These are phyloP conservation scores for Dreissena rostriformis DNA, from an alignment of 1,140 invertebrate genomes.

Conservation along the genomic window DNA sequence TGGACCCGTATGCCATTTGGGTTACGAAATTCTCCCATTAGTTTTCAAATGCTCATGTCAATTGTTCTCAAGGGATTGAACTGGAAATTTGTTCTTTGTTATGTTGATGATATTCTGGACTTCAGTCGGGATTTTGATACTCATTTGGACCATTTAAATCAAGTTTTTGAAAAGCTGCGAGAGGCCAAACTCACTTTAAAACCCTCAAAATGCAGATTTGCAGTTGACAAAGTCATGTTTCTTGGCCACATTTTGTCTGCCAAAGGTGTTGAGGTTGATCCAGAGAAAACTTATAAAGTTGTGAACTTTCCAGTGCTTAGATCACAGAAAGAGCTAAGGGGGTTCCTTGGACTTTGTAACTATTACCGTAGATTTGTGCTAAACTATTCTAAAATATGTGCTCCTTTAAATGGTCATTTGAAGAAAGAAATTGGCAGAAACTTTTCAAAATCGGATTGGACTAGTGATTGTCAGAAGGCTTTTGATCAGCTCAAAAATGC, in stretches of 20 bases:
- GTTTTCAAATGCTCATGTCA: constrained; percentile 55
- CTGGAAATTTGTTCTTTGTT: constrained; percentile 54
- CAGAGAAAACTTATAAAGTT: constrained; percentile 36
- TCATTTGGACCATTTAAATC: constrained; percentile 53
- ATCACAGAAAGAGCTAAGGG: constrained; percentile 75
- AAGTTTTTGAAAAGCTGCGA: constrained; percentile 61
- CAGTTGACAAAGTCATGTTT: constrained; percentile 44
- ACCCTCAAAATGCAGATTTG: constrained; percentile 55
- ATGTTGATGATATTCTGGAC: constrained; percentile 67
- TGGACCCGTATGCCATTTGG: constrained; percentile 58
- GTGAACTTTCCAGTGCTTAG: constrained; percentile 58
- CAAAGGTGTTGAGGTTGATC: constrained; percentile 48
- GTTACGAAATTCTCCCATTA: constrained; percentile 24
- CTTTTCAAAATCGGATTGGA: constrained; percentile 43
- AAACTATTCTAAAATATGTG: constrained; percentile 74
- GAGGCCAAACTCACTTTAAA: constrained; percentile 54
- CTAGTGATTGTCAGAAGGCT: constrained; percentile 51
- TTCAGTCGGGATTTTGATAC: constrained; percentile 55
- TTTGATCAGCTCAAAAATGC: constrained; percentile 63
- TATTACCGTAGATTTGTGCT: constrained; percentile 79
- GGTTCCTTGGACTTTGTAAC: constrained; percentile 81
- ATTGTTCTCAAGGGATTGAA: constrained; percentile 17
- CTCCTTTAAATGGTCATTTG: constrained; percentile 70
- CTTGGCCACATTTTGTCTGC: constrained; percentile 55
- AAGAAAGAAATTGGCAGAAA: constrained; percentile 43